Conservation (phyloP, 2,797 vertebrate genomes). For the Hippopotamyrus pictus region DNA sequence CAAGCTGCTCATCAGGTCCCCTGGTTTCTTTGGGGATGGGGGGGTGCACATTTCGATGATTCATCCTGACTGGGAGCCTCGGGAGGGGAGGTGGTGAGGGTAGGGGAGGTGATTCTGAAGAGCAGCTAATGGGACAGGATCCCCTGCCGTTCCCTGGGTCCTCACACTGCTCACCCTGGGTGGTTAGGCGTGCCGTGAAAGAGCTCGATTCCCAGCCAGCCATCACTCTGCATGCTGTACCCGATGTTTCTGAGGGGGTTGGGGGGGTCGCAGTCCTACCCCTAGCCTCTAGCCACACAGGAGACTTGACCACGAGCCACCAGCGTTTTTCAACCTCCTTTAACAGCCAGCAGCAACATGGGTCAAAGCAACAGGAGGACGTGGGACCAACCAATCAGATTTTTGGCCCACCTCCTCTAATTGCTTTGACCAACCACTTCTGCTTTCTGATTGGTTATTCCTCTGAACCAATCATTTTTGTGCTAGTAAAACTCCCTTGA, state of each 20-base stretch:
- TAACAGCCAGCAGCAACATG: not conserved
- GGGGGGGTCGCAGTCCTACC: not conserved
- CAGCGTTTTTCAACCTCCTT: not conserved
- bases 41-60: not conserved
- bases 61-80: not conserved
- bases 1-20: not conserved
- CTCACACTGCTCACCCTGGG: not conserved
- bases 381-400: not conserved
- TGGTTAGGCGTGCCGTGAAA: not conserved
- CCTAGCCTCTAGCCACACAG: not conserved
- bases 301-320: not conserved
- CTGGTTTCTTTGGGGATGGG: not conserved
- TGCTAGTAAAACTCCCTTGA: not conserved
- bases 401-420: not conserved
- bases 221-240: not conserved
- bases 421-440: not conserved
- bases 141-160: not conserved
- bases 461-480: not conserved
- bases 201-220: not conserved
- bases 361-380: not conserved
- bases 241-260: not conserved
- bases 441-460: not conserved
- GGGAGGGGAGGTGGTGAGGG: not conserved
- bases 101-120: not conserved
- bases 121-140: not conserved